Base-by-base conservation (phyloP, 1,140 invertebrate genomes). In the Homalodisca vitripennis region DNA sequence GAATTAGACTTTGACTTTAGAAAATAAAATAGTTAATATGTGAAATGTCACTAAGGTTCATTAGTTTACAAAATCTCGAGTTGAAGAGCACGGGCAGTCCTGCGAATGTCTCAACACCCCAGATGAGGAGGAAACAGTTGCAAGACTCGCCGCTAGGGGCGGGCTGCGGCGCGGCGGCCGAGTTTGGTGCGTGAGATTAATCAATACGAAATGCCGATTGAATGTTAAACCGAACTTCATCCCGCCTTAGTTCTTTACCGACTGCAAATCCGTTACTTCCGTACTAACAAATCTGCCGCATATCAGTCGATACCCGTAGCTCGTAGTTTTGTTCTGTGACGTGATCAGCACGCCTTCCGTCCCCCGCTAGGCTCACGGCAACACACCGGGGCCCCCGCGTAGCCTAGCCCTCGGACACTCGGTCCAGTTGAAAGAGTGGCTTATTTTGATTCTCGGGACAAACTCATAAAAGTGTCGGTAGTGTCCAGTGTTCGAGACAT, bases 401-500 rank as follows among this genome's bases (percentile, higher is more conserved):
- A 6, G 55, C 17, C 6, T 26, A 14, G 41, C 20, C 30, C 46
- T 26, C 41, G 51, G 31, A 46, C 51, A 20, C 1, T 62, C 20
- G 51, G 53, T 66, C 20, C 14, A 67, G 55, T n/a, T 55, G 14
- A 26, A 53, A 71, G 34, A 55, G 57, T 68, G 73, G 69, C 71
- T 48, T 60, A 60, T 60, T 31, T 63, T 66, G 68, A 60, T 46
- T 65, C 17, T 74, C 76, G 78, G 72, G 81, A 82, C 70, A 80
- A 79, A 66, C 78, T 83, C 51, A 81, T 82, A 69, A 83, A 84
- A 75, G 77, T 83, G 73, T 82, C 82, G 69, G 81, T 83, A 79
- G 82, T 82, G 75, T 79, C 79, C 69, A 78, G 77, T 73, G 79
- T 80, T 73, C 78, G 80, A 73, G 78, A 82, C 73, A 78, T 84